A percentile compares a stretch with the other conserved stretches of the same genome.
Evolutionary conservation across 1,140 invertebrate species (phyloP).

Genomic region (Caenorhabditis elegans): WBcel235 BX284602.5:4535001-4535500

Average conservation of each 20-base stretch:
- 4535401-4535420: too few species aligned
- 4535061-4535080: neutral
- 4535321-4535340: too few species aligned
- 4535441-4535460: too few species aligned
- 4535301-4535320: neutral
- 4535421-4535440: too few species aligned
- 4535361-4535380: too few species aligned
- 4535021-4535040: neutral
- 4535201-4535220: neutral
- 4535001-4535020: neutral
- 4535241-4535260: neutral
- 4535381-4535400: too few species aligned
- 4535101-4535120: neutral
- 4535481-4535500: too few species aligned
- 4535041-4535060: neutral
- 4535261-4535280: neutral
- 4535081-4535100: neutral
- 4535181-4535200: too few species aligned
- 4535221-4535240: neutral
- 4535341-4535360: too few species aligned
- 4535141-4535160: neutral
- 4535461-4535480: too few species aligned
- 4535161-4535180: too few species aligned
- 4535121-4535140: neutral
- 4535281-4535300: neutral